Evolutionary conservation across 2,888 invertebrate genomes (phyloP), one percentile per base, ranked within the genome.

Genomic region (Scrobipalpa costella): DNA sequence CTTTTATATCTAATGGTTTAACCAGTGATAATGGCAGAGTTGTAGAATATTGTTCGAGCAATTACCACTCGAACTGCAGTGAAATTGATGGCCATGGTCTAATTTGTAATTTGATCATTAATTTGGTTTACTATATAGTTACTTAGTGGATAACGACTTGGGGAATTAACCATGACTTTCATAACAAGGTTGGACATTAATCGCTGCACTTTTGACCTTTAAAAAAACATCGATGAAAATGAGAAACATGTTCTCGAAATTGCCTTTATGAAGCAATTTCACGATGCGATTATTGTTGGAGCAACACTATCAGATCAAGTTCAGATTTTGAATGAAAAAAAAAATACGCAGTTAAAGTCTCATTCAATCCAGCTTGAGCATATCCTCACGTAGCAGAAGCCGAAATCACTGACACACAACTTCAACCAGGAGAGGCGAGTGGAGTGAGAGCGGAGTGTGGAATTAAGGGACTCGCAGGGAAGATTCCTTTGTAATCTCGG

Each of bases 381-480:
- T 63, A 63, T 63, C 49, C 57, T 58, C 63, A 58, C 71, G 72
- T 69, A 58, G 64, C 5, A 55, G 55, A 33, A 57, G 19, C 57
- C 57, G 17, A 57, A 57, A 57, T 57, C 57, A 57, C 57, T 57
- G 36, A 40, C 36, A 21, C 44, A 34, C 36, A 21, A 36, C 27
- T 21, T n/a, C 44, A 61, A 66, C 65, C 69, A 70, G 69, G 71
- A 40, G 38, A 38, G 40, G 40, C 40, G 1, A 40, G 75, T 7
- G 55, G 55, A 55, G 33, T 55, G 52, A 52, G 55, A 49, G 68
- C 66, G 67, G 71, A 68, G 72, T 68, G 70, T 73, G 73, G 78
- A 79, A 83, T 83, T 81, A 84, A 79, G 75, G 77, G 77, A 82
- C 84, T 83, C 83, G 80, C 79, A 66, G 70, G 71, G 71, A 73